Conservation (phyloP, 2,113 vertebrate species). For the Arenaria interpres region DNA sequence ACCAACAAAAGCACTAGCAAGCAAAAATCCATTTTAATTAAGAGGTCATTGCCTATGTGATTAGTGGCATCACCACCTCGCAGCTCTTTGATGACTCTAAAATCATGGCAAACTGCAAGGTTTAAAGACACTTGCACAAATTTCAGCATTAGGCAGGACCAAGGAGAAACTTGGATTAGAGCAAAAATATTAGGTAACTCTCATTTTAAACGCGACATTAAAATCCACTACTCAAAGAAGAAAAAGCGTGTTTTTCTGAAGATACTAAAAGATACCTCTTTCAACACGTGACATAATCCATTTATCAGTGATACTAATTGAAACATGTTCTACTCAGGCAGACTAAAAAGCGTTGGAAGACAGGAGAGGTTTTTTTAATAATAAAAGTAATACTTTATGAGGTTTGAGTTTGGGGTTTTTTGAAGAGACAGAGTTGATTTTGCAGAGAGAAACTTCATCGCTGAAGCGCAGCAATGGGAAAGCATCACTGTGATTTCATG, state of each 20-base stretch:
- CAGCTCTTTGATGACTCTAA: neutral
- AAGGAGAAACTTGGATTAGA: neutral
- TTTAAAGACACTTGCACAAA: neutral
- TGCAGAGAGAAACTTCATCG: neutral
- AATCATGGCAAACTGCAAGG: neutral
- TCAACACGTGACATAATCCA: neutral
- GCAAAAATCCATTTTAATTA: neutral
- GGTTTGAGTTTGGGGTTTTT: neutral
- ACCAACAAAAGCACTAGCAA: neutral
- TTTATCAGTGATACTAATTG: neutral
- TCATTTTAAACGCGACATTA: neutral
- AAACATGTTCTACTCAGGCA: neutral
- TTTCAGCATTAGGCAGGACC: neutral
- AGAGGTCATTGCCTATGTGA: neutral
- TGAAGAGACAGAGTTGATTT: neutral
- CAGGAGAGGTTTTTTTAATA: neutral
- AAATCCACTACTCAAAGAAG: neutral
- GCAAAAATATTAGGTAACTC: neutral
- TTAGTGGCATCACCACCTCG: neutral
- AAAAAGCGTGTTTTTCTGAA: neutral
- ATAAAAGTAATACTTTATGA: neutral
- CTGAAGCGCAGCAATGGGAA: neutral
- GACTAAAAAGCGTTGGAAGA: neutral
- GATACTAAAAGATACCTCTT: neutral
- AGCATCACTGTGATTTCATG: neutral